Evolutionary conservation across 53 echinoderm and acorn worm species (phyloP).

Genomic region (Echinarachnius parma): DNA sequence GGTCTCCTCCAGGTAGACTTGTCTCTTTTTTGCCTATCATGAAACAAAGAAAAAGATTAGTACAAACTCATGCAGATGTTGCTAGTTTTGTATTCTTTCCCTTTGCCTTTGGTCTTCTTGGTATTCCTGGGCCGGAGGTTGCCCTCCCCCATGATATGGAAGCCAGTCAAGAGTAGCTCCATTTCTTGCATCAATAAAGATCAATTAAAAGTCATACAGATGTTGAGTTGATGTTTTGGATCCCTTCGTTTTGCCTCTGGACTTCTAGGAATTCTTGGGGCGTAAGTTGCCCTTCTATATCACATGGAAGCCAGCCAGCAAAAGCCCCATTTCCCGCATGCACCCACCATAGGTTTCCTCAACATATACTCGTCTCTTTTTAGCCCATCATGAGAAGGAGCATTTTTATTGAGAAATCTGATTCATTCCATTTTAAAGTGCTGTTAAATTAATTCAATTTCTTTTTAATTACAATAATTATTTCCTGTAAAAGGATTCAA

Average conservation of each 20-base stretch:
- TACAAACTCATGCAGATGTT: no score
- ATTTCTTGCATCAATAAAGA: conserved; percentile 91
- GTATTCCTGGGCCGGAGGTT: conserved; percentile 37
- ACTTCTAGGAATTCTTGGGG: no score
- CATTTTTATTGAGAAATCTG: no score
- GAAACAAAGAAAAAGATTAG: no score
- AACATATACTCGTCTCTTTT: conserved; percentile 83
- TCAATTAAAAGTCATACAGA: no score
- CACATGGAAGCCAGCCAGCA: conserved; percentile 74
- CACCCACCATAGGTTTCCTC: conserved; percentile 97
- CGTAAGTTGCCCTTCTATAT: conserved; percentile 32
- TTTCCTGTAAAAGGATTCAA: no score
- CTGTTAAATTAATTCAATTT: no score
- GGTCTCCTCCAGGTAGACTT: conserved; percentile 85
- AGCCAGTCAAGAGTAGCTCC: conserved; percentile 80
- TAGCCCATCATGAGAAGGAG: conserved; percentile 80
- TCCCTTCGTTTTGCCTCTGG: no score
- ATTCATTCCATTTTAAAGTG: no score
- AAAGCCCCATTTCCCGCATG: conserved; percentile 89
- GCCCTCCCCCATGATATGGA: conserved; percentile 54
- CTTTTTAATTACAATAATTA: no score
- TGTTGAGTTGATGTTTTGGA: no score
- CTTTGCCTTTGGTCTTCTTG: conserved; percentile 18
- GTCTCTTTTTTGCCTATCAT: conserved; percentile 86
- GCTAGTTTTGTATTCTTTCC: no score